phyloP scores from a whole-genome alignment of 2,113 vertebrate species.

The Lophochroa leadbeateri region DNA sequence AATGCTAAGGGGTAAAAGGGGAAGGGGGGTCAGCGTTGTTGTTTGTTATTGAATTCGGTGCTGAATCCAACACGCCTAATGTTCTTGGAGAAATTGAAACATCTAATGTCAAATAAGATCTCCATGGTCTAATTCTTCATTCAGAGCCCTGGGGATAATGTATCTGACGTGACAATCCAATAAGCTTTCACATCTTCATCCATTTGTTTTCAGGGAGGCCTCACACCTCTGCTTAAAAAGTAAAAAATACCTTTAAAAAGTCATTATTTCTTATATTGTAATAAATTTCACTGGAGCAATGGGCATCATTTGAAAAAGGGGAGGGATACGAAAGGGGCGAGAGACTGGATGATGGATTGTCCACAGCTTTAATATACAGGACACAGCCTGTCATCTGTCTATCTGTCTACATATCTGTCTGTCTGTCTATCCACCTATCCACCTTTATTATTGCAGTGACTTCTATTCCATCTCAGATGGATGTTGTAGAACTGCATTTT shows the following conservation, averaged over 20 bases:
- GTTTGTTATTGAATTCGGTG: slow-evolving; percentile 33
- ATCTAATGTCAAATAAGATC: slow-evolving; percentile 72
- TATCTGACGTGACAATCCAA: slow-evolving; percentile 56
- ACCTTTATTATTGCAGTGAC: not conserved
- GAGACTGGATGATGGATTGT: not conserved
- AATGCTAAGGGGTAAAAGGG: slow-evolving; percentile 42
- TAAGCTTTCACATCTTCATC: slow-evolving; percentile 60
- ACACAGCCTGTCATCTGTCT: not conserved
- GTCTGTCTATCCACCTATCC: not conserved
- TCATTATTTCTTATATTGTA: slow-evolving; percentile 10
- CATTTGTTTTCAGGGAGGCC: slow-evolving; percentile 31
- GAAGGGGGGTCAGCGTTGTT: not conserved
- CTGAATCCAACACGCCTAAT: slow-evolving; percentile 42
- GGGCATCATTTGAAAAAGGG: not conserved
- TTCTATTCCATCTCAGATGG: not conserved
- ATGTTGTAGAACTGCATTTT: not conserved
- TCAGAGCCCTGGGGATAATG: slow-evolving; percentile 64
- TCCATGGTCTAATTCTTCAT: slow-evolving; percentile 68
- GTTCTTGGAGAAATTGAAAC: slow-evolving; percentile 71
- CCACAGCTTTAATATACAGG: slow-evolving; percentile 4
- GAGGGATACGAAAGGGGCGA: not conserved
- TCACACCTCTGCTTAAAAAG: slow-evolving; percentile 54
- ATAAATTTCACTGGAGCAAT: slow-evolving; percentile 25
- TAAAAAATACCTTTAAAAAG: slow-evolving; percentile 62
- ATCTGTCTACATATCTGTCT: slow-evolving; percentile 5